phyloP scores from a whole-genome alignment of 2,888 invertebrate species.

The Melanostoma mellinum region DNA sequence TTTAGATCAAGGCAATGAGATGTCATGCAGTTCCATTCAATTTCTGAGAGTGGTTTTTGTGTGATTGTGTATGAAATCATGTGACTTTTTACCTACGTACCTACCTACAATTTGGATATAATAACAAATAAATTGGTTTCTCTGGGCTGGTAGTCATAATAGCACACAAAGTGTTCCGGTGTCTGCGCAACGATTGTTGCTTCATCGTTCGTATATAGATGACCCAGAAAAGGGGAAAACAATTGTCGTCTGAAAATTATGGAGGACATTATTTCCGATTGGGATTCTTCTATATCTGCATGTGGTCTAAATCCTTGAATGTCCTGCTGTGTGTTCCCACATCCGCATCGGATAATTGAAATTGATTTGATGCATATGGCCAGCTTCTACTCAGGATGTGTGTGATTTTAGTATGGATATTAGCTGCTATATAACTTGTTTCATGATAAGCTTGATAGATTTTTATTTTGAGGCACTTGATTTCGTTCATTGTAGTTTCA shows the following conservation, averaged over 20 bases:
- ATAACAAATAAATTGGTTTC: slow-evolving; percentile 65
- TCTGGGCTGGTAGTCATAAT: slow-evolving; percentile 64
- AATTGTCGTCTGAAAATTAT: slow-evolving; percentile 8
- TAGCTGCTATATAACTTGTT: no score
- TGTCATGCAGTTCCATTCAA: slow-evolving; percentile 58
- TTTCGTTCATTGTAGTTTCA: no score
- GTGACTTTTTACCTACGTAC: slow-evolving; percentile 30
- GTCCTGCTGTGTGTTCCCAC: not conserved
- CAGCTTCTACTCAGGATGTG: no score
- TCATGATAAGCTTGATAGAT: no score
- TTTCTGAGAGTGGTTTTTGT: slow-evolving; percentile 6
- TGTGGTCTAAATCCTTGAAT: not conserved
- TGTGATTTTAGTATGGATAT: no score
- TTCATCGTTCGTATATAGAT: slow-evolving; percentile 19
- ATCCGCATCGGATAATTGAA: no score
- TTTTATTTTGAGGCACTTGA: no score
- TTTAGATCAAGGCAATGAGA: slow-evolving; percentile 62
- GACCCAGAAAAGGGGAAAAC: slow-evolving; percentile 58
- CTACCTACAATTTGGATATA: slow-evolving; percentile 5
- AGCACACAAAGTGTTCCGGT: slow-evolving; percentile 56
- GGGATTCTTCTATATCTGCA: not conserved
- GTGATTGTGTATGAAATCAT: not conserved
- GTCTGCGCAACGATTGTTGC: slow-evolving; percentile 64
- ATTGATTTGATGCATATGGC: no score
- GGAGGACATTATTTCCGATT: slow-evolving; percentile 8